These are phyloP conservation scores for Trichopria drosophilae DNA, from an alignment of 2,888 invertebrate species.

Conservation along the genomic window DNA sequence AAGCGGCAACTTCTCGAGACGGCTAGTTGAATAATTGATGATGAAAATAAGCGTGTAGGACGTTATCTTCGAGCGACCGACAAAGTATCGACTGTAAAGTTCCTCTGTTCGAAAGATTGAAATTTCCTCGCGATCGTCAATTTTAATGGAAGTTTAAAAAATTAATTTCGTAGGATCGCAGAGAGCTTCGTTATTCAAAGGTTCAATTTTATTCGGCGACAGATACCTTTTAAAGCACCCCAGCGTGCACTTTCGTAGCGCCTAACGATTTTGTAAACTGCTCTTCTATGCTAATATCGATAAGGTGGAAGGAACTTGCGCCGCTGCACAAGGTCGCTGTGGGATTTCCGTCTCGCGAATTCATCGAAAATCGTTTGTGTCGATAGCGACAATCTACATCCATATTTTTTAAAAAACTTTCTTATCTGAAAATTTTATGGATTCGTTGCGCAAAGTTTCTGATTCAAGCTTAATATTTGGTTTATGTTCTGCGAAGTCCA, in stretches of 20 bases:
- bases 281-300: slow-evolving; percentile 56
- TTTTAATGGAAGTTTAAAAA: too few species aligned
- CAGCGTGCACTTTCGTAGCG: slow-evolving; percentile 48
- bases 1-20: not conserved
- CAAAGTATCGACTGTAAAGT: not conserved
- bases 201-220: slow-evolving; percentile 46
- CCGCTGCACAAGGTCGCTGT: slow-evolving; percentile 35
- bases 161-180: slow-evolving; percentile 1
- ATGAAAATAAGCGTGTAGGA: not conserved
- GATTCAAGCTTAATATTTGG: too few species aligned
- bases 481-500: too few species aligned
- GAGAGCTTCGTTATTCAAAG: slow-evolving; percentile 45
- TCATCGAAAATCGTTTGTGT: slow-evolving; percentile 42
- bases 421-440: too few species aligned
- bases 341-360: slow-evolving; percentile 42
- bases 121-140: not conserved
- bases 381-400: too few species aligned
- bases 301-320: slow-evolving; percentile 46
- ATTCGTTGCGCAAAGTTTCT: too few species aligned
- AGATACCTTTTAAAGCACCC: slow-evolving; percentile 51
- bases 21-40: not conserved
- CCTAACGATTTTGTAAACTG: slow-evolving; percentile 56
- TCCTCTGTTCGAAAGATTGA: not conserved
- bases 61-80: not conserved
- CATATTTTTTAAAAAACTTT: too few species aligned